Evolutionary conservation across 2,113 vertebrate species (phyloP), one percentile per base, ranked within the genome.

Genomic region (Butorides virescens): DNA sequence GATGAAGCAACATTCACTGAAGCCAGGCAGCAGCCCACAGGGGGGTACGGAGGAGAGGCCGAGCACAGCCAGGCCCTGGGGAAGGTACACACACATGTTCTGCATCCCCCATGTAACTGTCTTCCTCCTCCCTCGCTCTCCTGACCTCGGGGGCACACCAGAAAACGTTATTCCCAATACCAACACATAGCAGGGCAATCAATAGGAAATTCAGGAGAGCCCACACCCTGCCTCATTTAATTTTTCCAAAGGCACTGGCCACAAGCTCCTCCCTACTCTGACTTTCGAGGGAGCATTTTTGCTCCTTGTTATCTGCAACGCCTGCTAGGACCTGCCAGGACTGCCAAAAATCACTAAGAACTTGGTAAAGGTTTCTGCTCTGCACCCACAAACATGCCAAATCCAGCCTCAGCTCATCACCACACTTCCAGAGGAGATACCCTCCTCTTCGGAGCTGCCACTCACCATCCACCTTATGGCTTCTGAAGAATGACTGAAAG

Each of bases 321-420:
- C 36, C 17, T 84, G 56, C 55, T 62, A 36, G n/a, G 49, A 62
- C 34, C 27, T 76, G 26, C n/a, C 39, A 84, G 50, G 15, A 68
- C 20, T 37, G 13, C 15, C 42, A 59, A 70, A 79, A 84, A 16
- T 78, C 37, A 44, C 49, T 75, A 42, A 52, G 37, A 3, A 10
- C 23, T 71, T 29, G 12, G 25, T 8, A 65, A 89, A 52, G 4
- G 36, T 52, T 94, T 76, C 49, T 91, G 18, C 59, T 78, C 21
- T 52, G 29, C 26, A 80, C 10, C 9, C 15, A 50, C 0, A 0
- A 42, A 29, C 3, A 8, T 29, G 19, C 46, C 50, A 59, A 74
- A 63, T 11, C 10, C 2, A 5, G 32, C 62, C 26, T 65, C 76
- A 29, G 47, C 37, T 83, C n/a, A 32, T 46, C 56, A 23, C 52